These are phyloP conservation scores for Acleris holmiana DNA, from an alignment of 2,888 invertebrate species.

Conservation along the genomic window DNA sequence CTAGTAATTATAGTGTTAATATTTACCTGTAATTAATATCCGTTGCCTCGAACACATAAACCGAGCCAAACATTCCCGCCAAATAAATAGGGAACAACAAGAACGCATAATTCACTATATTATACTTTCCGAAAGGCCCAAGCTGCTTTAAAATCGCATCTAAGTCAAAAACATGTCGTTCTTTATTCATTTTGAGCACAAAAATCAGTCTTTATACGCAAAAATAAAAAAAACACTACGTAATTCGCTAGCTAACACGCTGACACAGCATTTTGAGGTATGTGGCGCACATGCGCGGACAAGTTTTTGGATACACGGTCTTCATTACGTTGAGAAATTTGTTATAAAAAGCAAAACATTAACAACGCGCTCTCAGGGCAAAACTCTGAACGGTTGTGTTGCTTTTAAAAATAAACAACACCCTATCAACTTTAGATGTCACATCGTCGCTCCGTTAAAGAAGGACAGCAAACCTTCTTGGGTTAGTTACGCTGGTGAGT, in stretches of 20 bases:
- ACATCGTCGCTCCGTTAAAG: conserved; percentile 2
- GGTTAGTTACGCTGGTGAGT: neutral
- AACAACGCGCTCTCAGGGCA: conserved; percentile 22
- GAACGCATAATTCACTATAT: conserved; percentile 72
- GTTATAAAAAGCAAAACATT: conserved; percentile 15
- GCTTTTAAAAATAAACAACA: conserved; percentile 33
- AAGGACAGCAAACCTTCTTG: conserved; percentile 6
- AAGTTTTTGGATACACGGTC: neutral
- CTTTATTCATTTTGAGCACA: conserved; percentile 57
- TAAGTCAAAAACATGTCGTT: conserved; percentile 53
- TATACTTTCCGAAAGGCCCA: conserved; percentile 74
- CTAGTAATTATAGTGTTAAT: neutral
- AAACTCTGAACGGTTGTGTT: conserved; percentile 25
- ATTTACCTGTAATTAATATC: conserved; percentile 71
- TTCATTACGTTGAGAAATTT: conserved; percentile 1
- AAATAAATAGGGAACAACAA: conserved; percentile 72
- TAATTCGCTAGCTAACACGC: conserved; percentile 7
- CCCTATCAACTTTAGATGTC: conserved; percentile 11
- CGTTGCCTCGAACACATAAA: conserved; percentile 74
- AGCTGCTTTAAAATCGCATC: conserved; percentile 66
- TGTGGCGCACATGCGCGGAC: conserved; percentile 24
- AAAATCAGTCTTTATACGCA: conserved; percentile 46
- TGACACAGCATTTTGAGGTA: conserved; percentile 28
- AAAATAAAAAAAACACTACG: conserved; percentile 36
- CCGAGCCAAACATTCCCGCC: conserved; percentile 75